Evolutionary conservation across 1,140 invertebrate genomes (phyloP), one percentile per base, ranked within the genome.

Genomic region (Agrilus planipennis): DNA sequence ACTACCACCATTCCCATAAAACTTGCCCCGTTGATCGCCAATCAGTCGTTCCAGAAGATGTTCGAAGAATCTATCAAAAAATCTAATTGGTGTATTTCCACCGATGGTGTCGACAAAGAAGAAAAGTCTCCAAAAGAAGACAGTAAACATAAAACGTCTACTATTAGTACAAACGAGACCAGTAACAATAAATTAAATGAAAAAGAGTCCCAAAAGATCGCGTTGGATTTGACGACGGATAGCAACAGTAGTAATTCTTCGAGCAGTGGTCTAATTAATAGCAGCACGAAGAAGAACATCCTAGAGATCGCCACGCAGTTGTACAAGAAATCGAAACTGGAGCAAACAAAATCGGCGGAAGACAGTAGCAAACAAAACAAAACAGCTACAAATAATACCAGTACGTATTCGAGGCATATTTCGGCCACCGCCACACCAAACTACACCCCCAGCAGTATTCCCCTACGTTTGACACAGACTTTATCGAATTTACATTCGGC

Each of bases 1-100:
- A 17, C 32, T 16, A 17, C 11, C 32, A 20, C 15, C 11, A 34
- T 18, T 34, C 20, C n/a, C 15, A 18, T 34, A n/a, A 34, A 34
- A 20, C 15, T 47, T 9, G 46, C 34, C 30, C 48, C 46, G 10
- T 42, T n/a, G 45, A 29, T 46, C 50, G 2, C 42, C 45, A 10
- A n/a, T n/a, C 53, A 55, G 19, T 56, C 52, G 7, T 62, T 60
- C 34, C 59, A 61, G 40, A 62, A 58, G 31, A 61, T 62, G 42
- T 62, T 62, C 36, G 60, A 62, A 31, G 58, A 62, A 32, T 49
- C 53, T 1, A 46, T 62, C 0, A 60, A 57, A 34, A 60, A 60
- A 34, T n/a, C n/a, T n/a, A n/a, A n/a, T n/a, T n/a, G n/a, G n/a
- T n/a, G n/a, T n/a, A n/a, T n/a, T 34, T 43, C 11, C n/a, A n/a